Base-by-base conservation (phyloP, 2,113 vertebrate species). In the Tenebrosternarchus preto region DNA sequence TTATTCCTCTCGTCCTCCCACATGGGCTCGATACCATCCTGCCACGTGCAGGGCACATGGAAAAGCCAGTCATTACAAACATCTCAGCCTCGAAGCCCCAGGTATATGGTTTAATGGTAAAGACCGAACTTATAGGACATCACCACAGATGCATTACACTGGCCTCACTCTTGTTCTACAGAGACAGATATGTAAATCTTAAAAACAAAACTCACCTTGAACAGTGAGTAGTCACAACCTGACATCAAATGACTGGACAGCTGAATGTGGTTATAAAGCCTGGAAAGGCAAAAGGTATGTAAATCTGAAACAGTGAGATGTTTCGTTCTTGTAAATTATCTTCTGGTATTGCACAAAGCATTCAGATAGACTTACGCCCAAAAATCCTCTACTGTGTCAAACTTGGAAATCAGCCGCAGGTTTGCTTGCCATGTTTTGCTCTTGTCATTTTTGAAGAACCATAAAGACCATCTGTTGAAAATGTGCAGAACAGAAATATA, bases 371-470 rank as follows among this genome's bases (percentile, higher is more conserved):
- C 98, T 96, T 98, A 99, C 98, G 98, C 98, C 98, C 98, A 99
- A 88, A 99, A 99, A 89, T 98, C 98, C 93, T 99, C 98, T 89
- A 99, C 98, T 56, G 98, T 99, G 92, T 99, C 97, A 83, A 99
- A 97, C 87, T 98, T 98, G 67, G 97, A 98, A 90, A 99, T 98
- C 92, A 98, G 94, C 77, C 96, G 95, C 90, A 98, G 94, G 90
- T 99, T 99, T 87, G 97, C 96, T 93, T 98, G 97, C 98, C 97
- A 99, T 87, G 97, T 98, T 95, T 98, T 98, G 93, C 94, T 98
- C 94, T 98, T 98, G 92, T 99, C 97, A 90, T 98, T 99, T 93
- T 99, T 99, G 92, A 97, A 99, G 93, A 99, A 99, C 98, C 98
- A 99, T 87, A 99, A 95, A 77, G 96, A 95, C 98, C 97, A 99